A percentile compares a stretch with the other conserved stretches of the same genome.
phyloP scores from a whole-genome alignment of 2,797 vertebrate species.

The Meda fulgida region DNA sequence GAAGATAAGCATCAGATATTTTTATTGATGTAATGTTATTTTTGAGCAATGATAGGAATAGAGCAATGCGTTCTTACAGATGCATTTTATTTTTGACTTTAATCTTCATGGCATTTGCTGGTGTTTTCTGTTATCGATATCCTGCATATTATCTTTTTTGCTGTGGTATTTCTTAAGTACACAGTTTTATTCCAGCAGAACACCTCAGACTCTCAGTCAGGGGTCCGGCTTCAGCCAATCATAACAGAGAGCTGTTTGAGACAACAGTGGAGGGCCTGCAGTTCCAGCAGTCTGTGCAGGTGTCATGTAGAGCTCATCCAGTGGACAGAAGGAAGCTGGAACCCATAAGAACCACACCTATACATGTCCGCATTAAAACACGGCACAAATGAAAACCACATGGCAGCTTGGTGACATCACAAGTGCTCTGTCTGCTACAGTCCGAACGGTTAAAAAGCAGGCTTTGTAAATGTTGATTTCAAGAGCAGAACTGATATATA shows the following conservation, averaged over 20 bases:
- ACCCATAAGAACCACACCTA: constrained; percentile 66
- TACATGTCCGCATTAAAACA: constrained; percentile 70
- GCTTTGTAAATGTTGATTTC: not conserved
- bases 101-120: constrained; percentile 16
- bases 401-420: constrained; percentile 60
- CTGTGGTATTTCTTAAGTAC: constrained; percentile 73
- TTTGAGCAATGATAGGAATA: not conserved
- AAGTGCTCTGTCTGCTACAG: constrained; percentile 4
- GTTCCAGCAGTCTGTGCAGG: constrained; percentile 67
- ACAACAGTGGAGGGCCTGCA: no score
- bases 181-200: constrained; percentile 73
- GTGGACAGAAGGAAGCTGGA: constrained; percentile 63
- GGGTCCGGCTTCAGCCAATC: constrained; percentile 69
- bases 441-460: not conserved
- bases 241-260: constrained; percentile 67
- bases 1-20: no score
- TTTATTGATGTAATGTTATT: not conserved
- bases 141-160: constrained; percentile 66
- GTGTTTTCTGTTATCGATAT: constrained; percentile 23
- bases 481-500: not conserved
- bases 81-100: constrained; percentile 1
- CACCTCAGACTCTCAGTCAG: constrained; percentile 70
- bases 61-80: not conserved
- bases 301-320: constrained; percentile 63
- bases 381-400: constrained; percentile 73